Evolutionary conservation across 1,140 invertebrate genomes (phyloP), one percentile per base, ranked within the genome.

Genomic region (Micrasema longulum): DNA sequence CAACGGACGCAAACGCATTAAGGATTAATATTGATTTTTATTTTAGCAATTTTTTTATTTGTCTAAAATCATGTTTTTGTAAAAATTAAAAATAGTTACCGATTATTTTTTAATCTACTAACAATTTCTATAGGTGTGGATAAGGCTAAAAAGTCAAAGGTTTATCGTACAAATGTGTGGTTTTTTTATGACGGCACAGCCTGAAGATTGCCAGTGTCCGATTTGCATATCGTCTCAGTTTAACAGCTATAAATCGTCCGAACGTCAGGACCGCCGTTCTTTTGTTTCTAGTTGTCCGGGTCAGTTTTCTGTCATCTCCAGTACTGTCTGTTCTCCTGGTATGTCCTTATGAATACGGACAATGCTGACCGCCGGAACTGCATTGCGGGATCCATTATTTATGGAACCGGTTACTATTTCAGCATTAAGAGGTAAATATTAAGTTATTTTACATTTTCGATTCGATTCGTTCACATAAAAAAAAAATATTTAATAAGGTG

Each of bases 201-300:
- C 26, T 1, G 12, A 35, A 23, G n/a, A 35, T 22, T 6, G 16
- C 0, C 36, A 14, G 23, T n/a, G n/a, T 12, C 36, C 9, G 6
- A 62, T 62, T 62, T 62, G 57, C 57, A 62, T 62, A 62, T 18
- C 23, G 57, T 62, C 57, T 62, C 38, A 35, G 23, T 62, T 26
- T 62, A n/a, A 41, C 57, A 23, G 57, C 57, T 45, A 62, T 62
- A 62, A 62, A 62, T 62, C 57, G 36, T 62, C 36, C 23, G 23
- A 36, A 14, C 53, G 35, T 16, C 36, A 4, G 20, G n/a, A 16
- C 57, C 57, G 57, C 38, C 35, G 38, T 45, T 62, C 57, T 62
- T 62, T 62, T 62, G 57, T 62, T 45, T 23, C 57, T 38, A 18
- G 36, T 62, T 38, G 36, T 11, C 35, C 57, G 20, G 57, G 57